Percentiles rank a stretch among this genome's conserved stretches.
These are phyloP conservation scores for Arge pagana DNA, from an alignment of 2,888 invertebrate species.

Conservation along the genomic window DNA sequence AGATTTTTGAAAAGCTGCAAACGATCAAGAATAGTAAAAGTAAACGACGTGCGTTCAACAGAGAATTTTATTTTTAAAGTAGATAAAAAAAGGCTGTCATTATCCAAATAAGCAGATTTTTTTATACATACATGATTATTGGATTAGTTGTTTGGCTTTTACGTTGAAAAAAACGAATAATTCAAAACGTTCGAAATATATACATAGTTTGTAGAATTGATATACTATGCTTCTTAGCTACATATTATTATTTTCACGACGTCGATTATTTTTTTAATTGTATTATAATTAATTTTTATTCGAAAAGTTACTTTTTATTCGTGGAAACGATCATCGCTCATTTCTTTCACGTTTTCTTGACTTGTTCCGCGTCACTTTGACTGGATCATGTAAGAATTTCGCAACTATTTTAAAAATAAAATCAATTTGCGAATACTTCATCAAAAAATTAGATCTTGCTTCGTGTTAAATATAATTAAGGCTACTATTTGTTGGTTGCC, in stretches of 20 bases:
- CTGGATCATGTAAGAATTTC: too few species aligned
- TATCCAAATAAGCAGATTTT: conserved; percentile 8
- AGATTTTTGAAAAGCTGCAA: too few species aligned
- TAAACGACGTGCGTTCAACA: too few species aligned
- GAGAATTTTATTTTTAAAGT: too few species aligned
- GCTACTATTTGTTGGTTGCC: neutral
- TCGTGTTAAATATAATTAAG: conserved; percentile 2
- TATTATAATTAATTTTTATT: conserved; percentile 4
- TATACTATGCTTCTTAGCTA: too few species aligned
- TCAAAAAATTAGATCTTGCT: too few species aligned
- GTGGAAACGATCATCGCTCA: neutral
- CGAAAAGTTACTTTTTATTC: neutral
- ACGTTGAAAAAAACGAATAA: neutral
- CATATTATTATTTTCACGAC: too few species aligned
- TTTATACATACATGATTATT: conserved; percentile 5
- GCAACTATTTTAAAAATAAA: too few species aligned
- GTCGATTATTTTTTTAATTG: conserved; percentile 4
- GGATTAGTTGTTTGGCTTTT: neutral
- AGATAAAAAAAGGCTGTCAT: neutral
- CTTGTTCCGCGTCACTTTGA: too few species aligned
- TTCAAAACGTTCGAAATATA: neutral
- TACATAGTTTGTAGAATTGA: conserved; percentile 4
- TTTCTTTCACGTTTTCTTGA: neutral
- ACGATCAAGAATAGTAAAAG: too few species aligned
- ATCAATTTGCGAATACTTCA: too few species aligned